Conservation (phyloP, 1,140 invertebrate genomes). For the Dendrolimus kikuchii region DNA sequence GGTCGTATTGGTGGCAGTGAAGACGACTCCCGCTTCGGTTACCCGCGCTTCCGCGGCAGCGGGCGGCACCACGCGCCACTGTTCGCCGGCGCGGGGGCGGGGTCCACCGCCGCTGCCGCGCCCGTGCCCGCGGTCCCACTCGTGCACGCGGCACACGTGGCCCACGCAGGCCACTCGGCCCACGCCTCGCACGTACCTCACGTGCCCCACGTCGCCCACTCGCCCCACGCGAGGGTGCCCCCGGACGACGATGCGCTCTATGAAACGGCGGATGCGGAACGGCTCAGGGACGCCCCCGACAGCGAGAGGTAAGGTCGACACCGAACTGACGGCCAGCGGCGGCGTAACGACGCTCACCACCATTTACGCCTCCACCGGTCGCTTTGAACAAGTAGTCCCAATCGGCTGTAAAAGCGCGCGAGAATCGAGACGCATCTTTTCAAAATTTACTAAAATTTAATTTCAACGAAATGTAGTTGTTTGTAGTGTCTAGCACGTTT, state of each 20-base stretch:
- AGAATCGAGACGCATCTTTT: neutral
- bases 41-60: slow-evolving; percentile 84
- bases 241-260: slow-evolving; percentile 89
- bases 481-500: neutral
- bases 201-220: slow-evolving; percentile 57
- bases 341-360: too few relatives aligned
- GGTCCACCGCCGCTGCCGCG: slow-evolving; percentile 65
- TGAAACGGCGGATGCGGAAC: slow-evolving; percentile 83
- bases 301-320: slow-evolving; percentile 83
- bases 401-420: neutral
- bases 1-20: slow-evolving; percentile 70
- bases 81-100: slow-evolving; percentile 34
- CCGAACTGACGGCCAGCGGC: too few relatives aligned
- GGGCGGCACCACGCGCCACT: slow-evolving; percentile 72
- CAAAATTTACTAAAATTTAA: slow-evolving; percentile 5
- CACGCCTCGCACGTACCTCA: slow-evolving; percentile 76
- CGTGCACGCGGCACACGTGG: slow-evolving; percentile 75
- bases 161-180: slow-evolving; percentile 79
- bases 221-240: slow-evolving; percentile 69
- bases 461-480: neutral
- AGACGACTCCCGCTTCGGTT: slow-evolving; percentile 81
- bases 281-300: slow-evolving; percentile 83
- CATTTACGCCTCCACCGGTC: too few relatives aligned
- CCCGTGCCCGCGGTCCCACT: slow-evolving; percentile 81
- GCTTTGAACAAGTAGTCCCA: too few relatives aligned